A percentile compares a stretch with the other conserved stretches of the same genome.
Evolutionary conservation across 2,113 vertebrate genomes (phyloP).

Genomic region (Diadophis punctatus): DNA sequence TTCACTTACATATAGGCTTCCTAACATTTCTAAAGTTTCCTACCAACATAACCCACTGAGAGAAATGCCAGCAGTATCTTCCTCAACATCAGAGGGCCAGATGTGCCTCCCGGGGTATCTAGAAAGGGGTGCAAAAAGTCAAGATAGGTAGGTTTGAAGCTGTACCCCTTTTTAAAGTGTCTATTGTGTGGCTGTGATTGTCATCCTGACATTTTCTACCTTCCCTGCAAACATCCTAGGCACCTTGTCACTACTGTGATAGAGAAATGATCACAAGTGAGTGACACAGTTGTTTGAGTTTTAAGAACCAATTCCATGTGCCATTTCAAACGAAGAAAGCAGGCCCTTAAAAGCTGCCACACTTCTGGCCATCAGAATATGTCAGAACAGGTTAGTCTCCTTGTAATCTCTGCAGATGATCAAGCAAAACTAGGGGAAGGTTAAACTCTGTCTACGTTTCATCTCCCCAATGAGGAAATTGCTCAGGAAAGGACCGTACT

Average conservation of each 20-base stretch:
- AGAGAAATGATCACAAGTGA: neutral
- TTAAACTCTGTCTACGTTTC: neutral
- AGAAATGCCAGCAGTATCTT: neutral
- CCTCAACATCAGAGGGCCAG: neutral
- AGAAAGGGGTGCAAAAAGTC: neutral
- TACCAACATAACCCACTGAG: neutral
- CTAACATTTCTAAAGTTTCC: neutral
- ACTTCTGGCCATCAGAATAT: neutral
- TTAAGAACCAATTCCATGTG: neutral
- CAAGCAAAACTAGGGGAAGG: conserved; percentile 8
- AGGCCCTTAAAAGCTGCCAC: neutral
- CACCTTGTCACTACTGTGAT: neutral
- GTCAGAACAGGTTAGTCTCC: neutral
- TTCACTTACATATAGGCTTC: neutral
- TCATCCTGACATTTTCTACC: neutral
- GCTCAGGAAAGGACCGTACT: neutral
- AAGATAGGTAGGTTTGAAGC: neutral
- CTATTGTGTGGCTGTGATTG: neutral
- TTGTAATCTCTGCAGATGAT: neutral
- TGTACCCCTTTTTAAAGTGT: neutral
- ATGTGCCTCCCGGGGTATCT: neutral
- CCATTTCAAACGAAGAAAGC: neutral
- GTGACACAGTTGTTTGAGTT: neutral
- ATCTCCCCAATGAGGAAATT: conserved; percentile 1
- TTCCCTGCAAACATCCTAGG: neutral